Evolutionary conservation across 2,113 vertebrate genomes (phyloP).

Genomic region (Perognathus longimembris): DNA sequence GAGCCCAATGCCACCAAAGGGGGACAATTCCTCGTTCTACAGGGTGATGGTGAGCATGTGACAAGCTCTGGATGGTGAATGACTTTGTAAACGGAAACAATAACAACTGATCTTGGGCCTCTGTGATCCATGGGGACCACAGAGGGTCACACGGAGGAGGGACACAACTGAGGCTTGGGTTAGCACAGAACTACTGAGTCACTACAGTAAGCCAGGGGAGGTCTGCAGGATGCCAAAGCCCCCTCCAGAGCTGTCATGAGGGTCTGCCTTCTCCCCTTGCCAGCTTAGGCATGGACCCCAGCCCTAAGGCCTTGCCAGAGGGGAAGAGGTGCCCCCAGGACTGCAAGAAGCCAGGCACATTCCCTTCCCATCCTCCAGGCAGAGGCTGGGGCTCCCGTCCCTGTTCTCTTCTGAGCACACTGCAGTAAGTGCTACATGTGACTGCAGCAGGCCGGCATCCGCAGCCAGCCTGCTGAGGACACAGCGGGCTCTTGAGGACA

Average conservation of each 20-base stretch:
- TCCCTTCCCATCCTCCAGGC: constrained; percentile 28
- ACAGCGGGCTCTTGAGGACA: constrained; percentile 19
- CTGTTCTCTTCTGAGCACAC: neutral
- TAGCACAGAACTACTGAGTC: neutral
- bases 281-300: neutral
- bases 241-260: neutral
- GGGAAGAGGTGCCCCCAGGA: neutral
- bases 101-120: neutral
- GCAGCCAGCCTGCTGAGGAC: constrained; percentile 8
- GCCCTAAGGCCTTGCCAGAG: neutral
- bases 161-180: neutral
- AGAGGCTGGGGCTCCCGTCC: too few species aligned
- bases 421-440: constrained; percentile 59
- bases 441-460: constrained; percentile 39
- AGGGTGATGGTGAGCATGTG: neutral
- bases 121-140: neutral
- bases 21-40: neutral
- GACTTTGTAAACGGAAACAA: constrained; percentile 19
- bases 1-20: neutral
- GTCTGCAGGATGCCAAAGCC: neutral
- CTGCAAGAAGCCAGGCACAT: neutral
- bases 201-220: neutral
- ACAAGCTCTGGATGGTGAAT: neutral
- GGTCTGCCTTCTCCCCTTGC: neutral
- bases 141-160: neutral